Percentiles rank a stretch among this genome's conserved stretches.
Evolutionary conservation across 2,113 vertebrate species (phyloP).

Genomic region (Deroptyus accipitrinus): DNA sequence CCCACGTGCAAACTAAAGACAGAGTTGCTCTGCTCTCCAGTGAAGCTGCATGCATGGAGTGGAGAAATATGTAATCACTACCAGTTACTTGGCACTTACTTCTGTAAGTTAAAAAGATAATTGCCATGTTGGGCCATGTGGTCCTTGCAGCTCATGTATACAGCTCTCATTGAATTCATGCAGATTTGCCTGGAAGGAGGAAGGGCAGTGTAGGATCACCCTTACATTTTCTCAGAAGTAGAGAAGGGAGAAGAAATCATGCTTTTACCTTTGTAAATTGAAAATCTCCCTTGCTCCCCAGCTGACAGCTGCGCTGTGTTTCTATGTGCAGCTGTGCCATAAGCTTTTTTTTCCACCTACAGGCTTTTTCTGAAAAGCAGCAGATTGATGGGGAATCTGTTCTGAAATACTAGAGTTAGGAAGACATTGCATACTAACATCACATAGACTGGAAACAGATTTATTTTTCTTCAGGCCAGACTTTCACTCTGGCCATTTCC

Average conservation of each 20-base stretch:
- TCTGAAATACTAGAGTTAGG: not conserved
- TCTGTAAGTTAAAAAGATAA: conserved; percentile 12
- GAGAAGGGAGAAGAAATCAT: not conserved
- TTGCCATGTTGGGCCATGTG: fast-evolving
- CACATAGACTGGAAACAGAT: not conserved
- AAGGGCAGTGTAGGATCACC: not conserved
- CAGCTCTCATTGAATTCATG: not conserved
- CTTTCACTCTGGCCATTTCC: not conserved
- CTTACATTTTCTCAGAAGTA: not conserved
- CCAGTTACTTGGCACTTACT: conserved; percentile 29
- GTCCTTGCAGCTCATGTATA: not conserved
- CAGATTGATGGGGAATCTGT: not conserved
- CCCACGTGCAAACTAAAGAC: not conserved
- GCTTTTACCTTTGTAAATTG: not conserved
- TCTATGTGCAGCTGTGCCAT: not conserved
- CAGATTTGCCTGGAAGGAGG: not conserved
- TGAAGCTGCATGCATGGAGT: not conserved
- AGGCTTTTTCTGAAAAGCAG: not conserved
- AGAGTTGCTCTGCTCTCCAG: not conserved
- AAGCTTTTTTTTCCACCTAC: not conserved
- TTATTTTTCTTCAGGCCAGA: not conserved
- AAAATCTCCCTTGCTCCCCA: not conserved
- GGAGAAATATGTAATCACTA: conserved; percentile 33
- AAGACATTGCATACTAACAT: not conserved
- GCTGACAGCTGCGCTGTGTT: not conserved